Conservation (phyloP, 2,797 vertebrate species). For the Intellagama lesueurii region DNA sequence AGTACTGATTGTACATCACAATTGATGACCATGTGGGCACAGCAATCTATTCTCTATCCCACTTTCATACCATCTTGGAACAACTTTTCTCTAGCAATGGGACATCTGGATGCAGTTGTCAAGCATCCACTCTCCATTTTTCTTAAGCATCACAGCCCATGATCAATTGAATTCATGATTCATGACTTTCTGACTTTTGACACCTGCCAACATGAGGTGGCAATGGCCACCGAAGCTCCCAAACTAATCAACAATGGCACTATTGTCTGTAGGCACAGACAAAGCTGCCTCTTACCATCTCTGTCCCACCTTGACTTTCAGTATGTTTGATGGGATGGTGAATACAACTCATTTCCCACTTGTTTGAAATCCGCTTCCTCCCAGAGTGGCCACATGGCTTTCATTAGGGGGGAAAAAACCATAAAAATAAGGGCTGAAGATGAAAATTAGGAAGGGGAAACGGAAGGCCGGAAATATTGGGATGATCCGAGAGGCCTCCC, state of each 20-base stretch:
- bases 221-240: background rate
- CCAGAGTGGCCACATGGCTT: too few relatives aligned
- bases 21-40: background rate
- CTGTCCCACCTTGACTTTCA: constrained; percentile 43
- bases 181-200: background rate
- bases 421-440: background rate
- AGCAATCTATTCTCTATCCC: too few relatives aligned
- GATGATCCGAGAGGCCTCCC: background rate
- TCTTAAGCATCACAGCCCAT: too few relatives aligned
- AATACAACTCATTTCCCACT: background rate
- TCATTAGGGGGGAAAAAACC: background rate
- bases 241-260: background rate
- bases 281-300: constrained; percentile 29
- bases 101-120: background rate
- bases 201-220: background rate
- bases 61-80: too few relatives aligned
- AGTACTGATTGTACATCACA: background rate
- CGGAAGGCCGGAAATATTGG: background rate
- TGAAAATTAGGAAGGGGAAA: background rate
- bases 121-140: background rate
- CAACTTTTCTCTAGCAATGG: background rate
- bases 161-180: background rate
- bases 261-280: background rate
- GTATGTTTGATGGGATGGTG: background rate
- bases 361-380: constrained; percentile 29